Evolutionary conservation across 2,113 vertebrate genomes (phyloP).

Genomic region (Cygnus buccinator): DNA sequence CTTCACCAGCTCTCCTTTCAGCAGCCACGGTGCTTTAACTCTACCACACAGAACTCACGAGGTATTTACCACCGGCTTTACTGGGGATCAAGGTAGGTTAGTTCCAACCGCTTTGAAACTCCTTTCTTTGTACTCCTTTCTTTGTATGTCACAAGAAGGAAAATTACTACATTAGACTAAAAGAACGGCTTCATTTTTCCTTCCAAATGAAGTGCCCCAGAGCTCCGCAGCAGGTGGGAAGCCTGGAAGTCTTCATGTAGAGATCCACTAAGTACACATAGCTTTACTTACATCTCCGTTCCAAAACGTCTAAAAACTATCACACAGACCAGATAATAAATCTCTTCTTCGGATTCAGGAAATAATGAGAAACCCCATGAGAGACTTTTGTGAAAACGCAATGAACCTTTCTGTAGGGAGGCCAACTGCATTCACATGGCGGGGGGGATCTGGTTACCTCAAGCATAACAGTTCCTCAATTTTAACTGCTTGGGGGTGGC

Average conservation of each 20-base stretch:
- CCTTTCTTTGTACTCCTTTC: not conserved
- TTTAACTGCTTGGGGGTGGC: not conserved
- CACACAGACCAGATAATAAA: not conserved
- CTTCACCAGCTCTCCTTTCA: not conserved
- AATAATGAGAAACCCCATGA: not conserved
- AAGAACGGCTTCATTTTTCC: not conserved
- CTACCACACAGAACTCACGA: not conserved
- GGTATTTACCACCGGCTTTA: not conserved
- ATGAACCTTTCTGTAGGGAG: not conserved
- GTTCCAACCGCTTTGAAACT: not conserved
- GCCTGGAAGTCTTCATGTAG: not conserved
- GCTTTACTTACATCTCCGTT: not conserved
- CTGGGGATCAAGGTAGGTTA: not conserved
- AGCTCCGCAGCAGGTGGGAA: not conserved
- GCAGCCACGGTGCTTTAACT: not conserved
- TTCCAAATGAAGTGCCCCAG: not conserved
- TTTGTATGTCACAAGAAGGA: not conserved
- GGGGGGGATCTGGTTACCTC: not conserved
- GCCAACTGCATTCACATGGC: not conserved
- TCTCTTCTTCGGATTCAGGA: not conserved
- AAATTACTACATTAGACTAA: not conserved
- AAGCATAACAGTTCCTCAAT: not conserved
- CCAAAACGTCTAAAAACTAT: not conserved
- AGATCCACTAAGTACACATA: not conserved
- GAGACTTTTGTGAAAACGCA: not conserved